Percentiles rank a stretch among this genome's conserved stretches.
Evolutionary conservation across 1,140 invertebrate species (phyloP).

Genomic region (Caerostris darwini): DNA sequence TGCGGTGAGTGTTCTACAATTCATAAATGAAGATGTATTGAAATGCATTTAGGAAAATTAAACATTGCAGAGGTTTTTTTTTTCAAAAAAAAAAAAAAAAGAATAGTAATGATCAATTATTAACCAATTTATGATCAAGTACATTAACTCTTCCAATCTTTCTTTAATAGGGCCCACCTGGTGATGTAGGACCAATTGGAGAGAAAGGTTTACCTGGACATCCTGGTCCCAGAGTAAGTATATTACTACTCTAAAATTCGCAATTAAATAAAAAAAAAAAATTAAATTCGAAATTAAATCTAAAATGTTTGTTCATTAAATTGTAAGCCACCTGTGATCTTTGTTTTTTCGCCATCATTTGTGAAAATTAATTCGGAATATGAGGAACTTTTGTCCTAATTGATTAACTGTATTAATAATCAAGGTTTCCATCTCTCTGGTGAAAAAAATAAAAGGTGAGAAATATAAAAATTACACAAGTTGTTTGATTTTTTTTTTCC

Average conservation of each 20-base stretch:
- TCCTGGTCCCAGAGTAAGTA: slow-evolving; percentile 70
- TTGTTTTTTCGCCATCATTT: too few species aligned
- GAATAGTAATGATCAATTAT: too few species aligned
- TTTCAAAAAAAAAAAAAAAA: neutral
- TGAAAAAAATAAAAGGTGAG: too few species aligned
- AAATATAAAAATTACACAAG: too few species aligned
- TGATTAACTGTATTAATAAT: too few species aligned
- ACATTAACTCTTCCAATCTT: neutral
- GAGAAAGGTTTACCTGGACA: slow-evolving; percentile 79
- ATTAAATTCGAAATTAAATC: neutral
- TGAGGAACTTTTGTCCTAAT: too few species aligned
- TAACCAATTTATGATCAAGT: too few species aligned
- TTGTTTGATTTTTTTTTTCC: too few species aligned
- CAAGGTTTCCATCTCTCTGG: too few species aligned
- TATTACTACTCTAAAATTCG: neutral
- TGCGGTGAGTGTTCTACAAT: slow-evolving; percentile 51
- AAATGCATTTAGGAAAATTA: neutral
- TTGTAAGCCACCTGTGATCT: too few species aligned
- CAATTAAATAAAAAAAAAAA: neutral
- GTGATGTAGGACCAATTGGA: slow-evolving; percentile 79
- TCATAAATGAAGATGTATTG: neutral
- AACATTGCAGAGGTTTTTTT: neutral
- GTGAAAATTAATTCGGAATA: too few species aligned
- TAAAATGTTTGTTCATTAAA: too few species aligned
- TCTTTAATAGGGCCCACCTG: slow-evolving; percentile 77